These are phyloP conservation scores for Zophobas atratus DNA, from an alignment of 1,140 invertebrate species.

Conservation along the genomic window DNA sequence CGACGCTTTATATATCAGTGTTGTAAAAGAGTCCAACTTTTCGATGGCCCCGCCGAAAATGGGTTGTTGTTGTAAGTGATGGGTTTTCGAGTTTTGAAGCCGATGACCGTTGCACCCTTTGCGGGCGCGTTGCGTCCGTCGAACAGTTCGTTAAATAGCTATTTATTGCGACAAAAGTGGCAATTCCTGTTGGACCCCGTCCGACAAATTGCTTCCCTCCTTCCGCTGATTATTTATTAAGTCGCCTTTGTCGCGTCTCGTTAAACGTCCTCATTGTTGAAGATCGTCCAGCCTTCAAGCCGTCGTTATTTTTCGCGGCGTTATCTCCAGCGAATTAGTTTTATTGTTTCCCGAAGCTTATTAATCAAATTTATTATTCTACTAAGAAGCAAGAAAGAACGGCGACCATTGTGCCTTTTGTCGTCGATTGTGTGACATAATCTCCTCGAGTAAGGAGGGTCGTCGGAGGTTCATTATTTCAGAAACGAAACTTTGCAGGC, in stretches of 20 bases:
- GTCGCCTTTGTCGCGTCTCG: constrained; percentile 18
- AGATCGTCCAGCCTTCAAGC: neutral
- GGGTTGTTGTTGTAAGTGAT: no score
- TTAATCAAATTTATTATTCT: constrained; percentile 53
- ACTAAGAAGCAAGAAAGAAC: constrained; percentile 24
- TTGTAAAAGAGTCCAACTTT: no score
- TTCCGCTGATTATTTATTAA: constrained; percentile 27
- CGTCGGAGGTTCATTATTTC: constrained; percentile 38
- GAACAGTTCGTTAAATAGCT: no score
- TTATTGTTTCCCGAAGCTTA: constrained; percentile 50
- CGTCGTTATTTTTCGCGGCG: constrained; percentile 18
- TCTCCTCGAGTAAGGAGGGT: constrained; percentile 38
- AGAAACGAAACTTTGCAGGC: constrained; percentile 35
- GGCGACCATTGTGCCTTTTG: constrained; percentile 46
- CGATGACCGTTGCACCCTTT: no score
- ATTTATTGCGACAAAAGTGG: neutral
- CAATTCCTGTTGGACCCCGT: neutral
- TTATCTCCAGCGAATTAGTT: constrained; percentile 47
- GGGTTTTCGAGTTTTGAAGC: no score
- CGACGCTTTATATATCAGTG: no score
- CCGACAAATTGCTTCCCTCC: constrained; percentile 20
- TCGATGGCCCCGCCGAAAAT: no score
- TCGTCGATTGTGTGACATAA: constrained; percentile 49
- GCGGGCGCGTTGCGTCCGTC: no score
- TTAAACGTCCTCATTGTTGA: constrained; percentile 23